Evolutionary conservation across 2,888 invertebrate genomes (phyloP), one percentile per base, ranked within the genome.

Genomic region (Orthosia gothica): DNA sequence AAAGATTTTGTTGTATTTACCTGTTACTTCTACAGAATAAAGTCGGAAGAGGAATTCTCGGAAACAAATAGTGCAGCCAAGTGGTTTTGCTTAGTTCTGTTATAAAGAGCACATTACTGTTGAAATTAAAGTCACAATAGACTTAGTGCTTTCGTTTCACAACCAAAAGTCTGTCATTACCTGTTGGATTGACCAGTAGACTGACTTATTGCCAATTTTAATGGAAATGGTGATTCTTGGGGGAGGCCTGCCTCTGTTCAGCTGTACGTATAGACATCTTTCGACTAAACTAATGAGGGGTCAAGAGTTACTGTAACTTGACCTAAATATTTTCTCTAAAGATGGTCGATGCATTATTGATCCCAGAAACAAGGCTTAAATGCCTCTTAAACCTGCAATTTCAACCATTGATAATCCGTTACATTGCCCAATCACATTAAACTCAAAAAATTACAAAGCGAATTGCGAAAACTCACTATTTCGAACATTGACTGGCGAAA

Each of bases 401-500:
- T 5, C 3, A 32, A 9, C 5, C n/a, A 1, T 20, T 5, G 54
- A 13, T 1, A 52, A 50, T 18, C 40, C 49, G 13, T n/a, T 40
- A 49, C 40, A 47, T 26, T 15, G 0, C 55, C 13, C 13, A 54
- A 64, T 26, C 15, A 40, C 15, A 64, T 58, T 54, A 54, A 49
- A 75, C 57, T n/a, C 0, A 23, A 54, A 59, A 74, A 74, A 81
- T n/a, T 69, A 52, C n/a, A 15, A 26, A 55, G 5, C 11, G 79
- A 84, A 54, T 81, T 45, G 20, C 26, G 20, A 70, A 82, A 77
- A 78, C 18, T 63, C 59, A 49, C n/a, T 59, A 52, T 49, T 47
- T 32, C 47, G 49, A 58, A 65, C 47, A 61, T 49, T 23, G 64
- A 20, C 20, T 55, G 57, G 67, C 57, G 64, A 86, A 89, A 90